These are phyloP conservation scores for Esperia sulphurella DNA, from an alignment of 2,888 invertebrate species.

Conservation along the genomic window DNA sequence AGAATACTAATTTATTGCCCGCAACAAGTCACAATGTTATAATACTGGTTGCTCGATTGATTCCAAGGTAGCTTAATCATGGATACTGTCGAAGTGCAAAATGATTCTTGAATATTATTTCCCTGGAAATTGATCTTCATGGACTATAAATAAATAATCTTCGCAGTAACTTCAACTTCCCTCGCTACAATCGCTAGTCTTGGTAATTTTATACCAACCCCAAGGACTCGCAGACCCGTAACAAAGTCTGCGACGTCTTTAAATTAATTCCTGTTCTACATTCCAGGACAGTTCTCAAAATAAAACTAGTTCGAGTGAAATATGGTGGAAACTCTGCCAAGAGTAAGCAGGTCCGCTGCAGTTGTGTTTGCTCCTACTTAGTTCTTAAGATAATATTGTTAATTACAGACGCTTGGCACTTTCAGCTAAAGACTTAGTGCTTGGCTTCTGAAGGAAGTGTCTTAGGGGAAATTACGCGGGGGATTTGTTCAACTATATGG, in stretches of 20 bases:
- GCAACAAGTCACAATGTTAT: too few species aligned
- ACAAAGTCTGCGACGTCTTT: slow-evolving; percentile 6
- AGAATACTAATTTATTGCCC: too few species aligned
- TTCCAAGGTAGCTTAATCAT: too few species aligned
- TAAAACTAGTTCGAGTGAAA: slow-evolving; percentile 3
- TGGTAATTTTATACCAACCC: not conserved
- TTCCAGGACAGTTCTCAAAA: slow-evolving; percentile 3
- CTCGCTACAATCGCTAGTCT: not conserved
- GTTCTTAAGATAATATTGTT: slow-evolving; percentile 1
- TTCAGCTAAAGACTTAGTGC: not conserved
- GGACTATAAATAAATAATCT: too few species aligned
- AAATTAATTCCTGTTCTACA: slow-evolving; percentile 8
- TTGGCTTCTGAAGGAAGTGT: not conserved
- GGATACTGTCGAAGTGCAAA: too few species aligned
- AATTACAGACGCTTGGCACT: not conserved
- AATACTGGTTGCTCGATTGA: too few species aligned
- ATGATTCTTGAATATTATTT: too few species aligned
- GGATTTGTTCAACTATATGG: too few species aligned
- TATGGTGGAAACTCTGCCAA: not conserved
- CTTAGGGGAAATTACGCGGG: too few species aligned
- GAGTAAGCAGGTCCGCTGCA: not conserved
- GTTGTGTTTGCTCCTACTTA: not conserved
- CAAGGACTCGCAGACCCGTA: not conserved
- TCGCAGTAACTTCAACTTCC: too few species aligned
- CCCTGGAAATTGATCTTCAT: too few species aligned